Evolutionary conservation across 2,113 vertebrate species (phyloP).

Genomic region (Riparia riparia): DNA sequence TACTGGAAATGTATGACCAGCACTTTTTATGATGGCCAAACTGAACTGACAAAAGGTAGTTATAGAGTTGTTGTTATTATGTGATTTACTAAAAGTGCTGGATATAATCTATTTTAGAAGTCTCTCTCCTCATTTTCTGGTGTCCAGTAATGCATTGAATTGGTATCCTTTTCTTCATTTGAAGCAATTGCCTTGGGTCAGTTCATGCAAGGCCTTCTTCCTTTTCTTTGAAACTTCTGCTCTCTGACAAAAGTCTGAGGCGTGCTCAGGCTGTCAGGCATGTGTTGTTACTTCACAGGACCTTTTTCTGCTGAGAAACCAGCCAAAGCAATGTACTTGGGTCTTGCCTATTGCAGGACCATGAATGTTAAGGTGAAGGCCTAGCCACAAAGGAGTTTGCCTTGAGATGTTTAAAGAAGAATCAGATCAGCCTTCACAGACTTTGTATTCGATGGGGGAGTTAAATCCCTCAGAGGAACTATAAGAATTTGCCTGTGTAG

Average conservation of each 20-base stretch:
- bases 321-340: background rate
- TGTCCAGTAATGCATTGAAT: background rate
- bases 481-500: background rate
- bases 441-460: background rate
- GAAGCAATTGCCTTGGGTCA: background rate
- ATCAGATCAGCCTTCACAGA: background rate
- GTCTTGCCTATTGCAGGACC: background rate
- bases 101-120: background rate
- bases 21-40: background rate
- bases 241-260: background rate
- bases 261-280: background rate
- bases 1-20: background rate
- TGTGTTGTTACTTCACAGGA: fast-evolving
- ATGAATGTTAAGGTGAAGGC: background rate
- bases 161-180: background rate
- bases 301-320: background rate
- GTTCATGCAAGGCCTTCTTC: background rate
- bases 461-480: background rate
- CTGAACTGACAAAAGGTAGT: background rate
- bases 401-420: background rate
- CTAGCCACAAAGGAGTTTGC: background rate
- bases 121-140: background rate
- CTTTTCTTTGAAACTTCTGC: background rate
- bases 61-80: background rate
- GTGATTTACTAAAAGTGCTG: background rate